Evolutionary conservation across 2,797 vertebrate species (phyloP).

Genomic region (Syngnathus rostellatus): DNA sequence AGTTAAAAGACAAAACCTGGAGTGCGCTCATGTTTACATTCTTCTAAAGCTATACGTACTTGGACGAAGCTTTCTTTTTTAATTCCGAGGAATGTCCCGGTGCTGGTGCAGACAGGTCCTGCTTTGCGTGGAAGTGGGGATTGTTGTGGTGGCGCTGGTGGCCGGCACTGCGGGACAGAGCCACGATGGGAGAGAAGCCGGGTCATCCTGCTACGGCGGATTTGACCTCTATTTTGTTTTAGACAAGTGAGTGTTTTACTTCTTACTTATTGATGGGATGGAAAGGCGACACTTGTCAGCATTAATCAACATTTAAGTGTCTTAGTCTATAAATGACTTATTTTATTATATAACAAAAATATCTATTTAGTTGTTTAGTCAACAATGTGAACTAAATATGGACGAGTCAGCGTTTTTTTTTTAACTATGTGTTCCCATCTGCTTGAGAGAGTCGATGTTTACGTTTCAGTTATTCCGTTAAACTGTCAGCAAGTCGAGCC

Average conservation of each 20-base stretch:
- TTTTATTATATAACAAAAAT: too few relatives aligned
- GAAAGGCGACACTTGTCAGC: background rate
- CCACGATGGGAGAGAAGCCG: slow-evolving; percentile 67
- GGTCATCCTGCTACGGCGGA: slow-evolving; percentile 93
- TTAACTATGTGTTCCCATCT: background rate
- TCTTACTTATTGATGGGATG: background rate
- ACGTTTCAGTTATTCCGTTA: background rate
- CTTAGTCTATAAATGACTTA: too few relatives aligned
- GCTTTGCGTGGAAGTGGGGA: slow-evolving; percentile 53
- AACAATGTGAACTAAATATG: background rate
- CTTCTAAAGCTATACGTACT: slow-evolving; percentile 9
- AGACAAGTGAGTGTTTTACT: slow-evolving; percentile 89
- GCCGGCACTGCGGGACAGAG: slow-evolving; percentile 67
- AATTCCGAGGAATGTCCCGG: slow-evolving; percentile 49
- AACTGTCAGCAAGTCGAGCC: background rate
- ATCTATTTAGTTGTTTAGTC: too few relatives aligned
- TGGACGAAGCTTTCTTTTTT: slow-evolving; percentile 8
- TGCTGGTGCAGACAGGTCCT: slow-evolving; percentile 51
- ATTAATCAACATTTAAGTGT: too few relatives aligned
- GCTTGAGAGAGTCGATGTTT: background rate
- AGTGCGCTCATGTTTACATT: slow-evolving; percentile 18
- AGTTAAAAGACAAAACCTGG: background rate
- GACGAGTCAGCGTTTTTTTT: background rate
- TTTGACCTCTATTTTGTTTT: slow-evolving; percentile 98
- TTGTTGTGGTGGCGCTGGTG: slow-evolving; percentile 67